A percentile compares a stretch with the other conserved stretches of the same genome.
These are phyloP conservation scores for Pseudopodoces humilis DNA, from an alignment of 2,113 vertebrate species.

Conservation along the genomic window DNA sequence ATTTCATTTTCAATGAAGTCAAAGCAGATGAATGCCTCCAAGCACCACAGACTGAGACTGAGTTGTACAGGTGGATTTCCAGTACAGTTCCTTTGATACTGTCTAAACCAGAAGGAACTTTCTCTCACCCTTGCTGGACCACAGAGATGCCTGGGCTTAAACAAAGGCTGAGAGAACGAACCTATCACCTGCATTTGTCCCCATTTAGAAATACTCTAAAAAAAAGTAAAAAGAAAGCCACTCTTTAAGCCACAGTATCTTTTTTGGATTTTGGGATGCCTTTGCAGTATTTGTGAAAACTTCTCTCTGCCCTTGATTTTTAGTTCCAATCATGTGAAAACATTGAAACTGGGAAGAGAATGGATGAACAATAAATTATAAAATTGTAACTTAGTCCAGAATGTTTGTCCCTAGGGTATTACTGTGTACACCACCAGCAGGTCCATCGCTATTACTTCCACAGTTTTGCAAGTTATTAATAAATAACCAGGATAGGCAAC, in stretches of 20 bases:
- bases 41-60: neutral
- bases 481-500: slow-evolving; percentile 20
- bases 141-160: neutral
- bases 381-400: neutral
- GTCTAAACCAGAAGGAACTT: neutral
- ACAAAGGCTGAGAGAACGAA: neutral
- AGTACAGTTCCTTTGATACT: neutral
- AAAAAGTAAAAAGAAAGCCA: neutral
- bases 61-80: neutral
- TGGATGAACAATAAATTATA: neutral
- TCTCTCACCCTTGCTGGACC: neutral
- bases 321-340: neutral
- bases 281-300: neutral
- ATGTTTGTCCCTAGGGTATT: neutral
- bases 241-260: neutral
- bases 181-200: neutral
- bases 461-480: slow-evolving; percentile 27
- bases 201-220: neutral
- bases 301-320: neutral
- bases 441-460: neutral
- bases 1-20: neutral
- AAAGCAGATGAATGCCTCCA: neutral
- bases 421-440: neutral
- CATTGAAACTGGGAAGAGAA: neutral
- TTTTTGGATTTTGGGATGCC: neutral